Percentiles rank a stretch among this genome's conserved stretches.
phyloP scores from a whole-genome alignment of 2,113 vertebrate genomes.

The Planiliza haematocheilus region DNA sequence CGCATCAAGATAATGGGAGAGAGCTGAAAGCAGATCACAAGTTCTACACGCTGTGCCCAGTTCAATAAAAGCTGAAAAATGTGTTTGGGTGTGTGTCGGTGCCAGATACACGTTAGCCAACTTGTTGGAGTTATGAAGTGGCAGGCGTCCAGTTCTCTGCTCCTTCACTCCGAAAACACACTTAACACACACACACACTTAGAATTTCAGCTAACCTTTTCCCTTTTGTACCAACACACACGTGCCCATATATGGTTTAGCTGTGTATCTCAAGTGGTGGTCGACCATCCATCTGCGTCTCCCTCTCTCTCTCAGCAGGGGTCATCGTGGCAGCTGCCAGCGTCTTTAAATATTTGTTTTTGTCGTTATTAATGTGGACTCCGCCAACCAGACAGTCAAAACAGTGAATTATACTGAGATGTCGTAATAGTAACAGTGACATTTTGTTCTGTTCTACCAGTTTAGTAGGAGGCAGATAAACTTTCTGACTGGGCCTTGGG shows the following conservation, averaged over 20 bases:
- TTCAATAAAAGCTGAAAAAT: conserved; percentile 42
- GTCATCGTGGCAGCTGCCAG: conserved; percentile 24
- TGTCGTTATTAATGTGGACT: conserved; percentile 16
- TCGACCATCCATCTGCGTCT: conserved; percentile 32
- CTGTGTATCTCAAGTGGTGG: conserved; percentile 28
- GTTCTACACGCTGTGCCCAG: neutral
- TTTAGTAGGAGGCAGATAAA: neutral
- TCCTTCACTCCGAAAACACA: conserved; percentile 13
- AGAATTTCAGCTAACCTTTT: conserved; percentile 20
- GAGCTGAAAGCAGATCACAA: conserved; percentile 42
- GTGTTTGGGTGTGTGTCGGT: conserved; percentile 24
- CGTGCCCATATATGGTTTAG: conserved; percentile 50
- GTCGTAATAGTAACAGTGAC: neutral
- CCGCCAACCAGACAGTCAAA: conserved; percentile 6
- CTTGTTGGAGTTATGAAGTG: conserved; percentile 57
- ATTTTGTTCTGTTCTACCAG: conserved; percentile 4
- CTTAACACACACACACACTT: neutral
- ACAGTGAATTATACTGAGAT: neutral
- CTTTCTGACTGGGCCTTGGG: too few species aligned
- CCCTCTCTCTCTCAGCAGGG: conserved; percentile 19
- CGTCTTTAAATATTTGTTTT: conserved; percentile 35
- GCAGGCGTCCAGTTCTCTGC: conserved; percentile 50
- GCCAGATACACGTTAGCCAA: conserved; percentile 45
- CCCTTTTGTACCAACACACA: conserved; percentile 30
- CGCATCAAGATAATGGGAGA: conserved; percentile 12